Evolutionary conservation across 2,888 invertebrate genomes (phyloP), one percentile per base, ranked within the genome.

Genomic region (Tenthredo amoena): DNA sequence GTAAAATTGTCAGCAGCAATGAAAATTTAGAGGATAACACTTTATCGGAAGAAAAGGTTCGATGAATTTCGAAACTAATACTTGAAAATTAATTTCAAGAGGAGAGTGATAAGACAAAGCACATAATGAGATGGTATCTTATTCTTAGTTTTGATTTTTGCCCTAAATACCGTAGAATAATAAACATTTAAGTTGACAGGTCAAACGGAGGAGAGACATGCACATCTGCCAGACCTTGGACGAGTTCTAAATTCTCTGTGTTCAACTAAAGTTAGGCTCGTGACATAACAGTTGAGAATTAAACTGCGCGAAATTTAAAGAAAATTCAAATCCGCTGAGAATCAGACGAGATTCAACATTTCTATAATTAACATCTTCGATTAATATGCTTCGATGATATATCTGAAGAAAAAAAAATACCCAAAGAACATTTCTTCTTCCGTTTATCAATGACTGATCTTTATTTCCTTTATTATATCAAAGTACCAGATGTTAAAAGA

Each of bases 181-280:
- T 71, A 37, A 47, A 68, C 74, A 47, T 40, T 74, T 47, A 15
- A 68, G 43, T 47, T 71, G 83, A 71, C 83, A 50, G 83, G 83
- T 68, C 83, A 83, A 68, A 83, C 50, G 26, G 47, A 68, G 47
- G 10, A 43, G 47, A 37, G 10, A 62, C 12, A 83, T 71, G 68
- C 83, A 68, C 83, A 83, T 83, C 71, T 71, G 83, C 71, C 83
- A 71, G 83, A 83, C 83, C 83, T 83, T 83, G 83, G 83, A 83
- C 83, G 83, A 83, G 83, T 83, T 83, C 83, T 83, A 83, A 83
- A 83, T 83, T 83, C 83, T 83, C 68, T 43, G 43, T 50, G 83
- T 68, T 68, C 68, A 83, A 83, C 68, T 83, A 83, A 83, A 83
- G 71, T 83, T 83, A 83, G 71, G 68, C 68, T 3, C 31, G 68